These are phyloP conservation scores for Chanos chanos DNA, from an alignment of 2,797 vertebrate genomes.

Conservation along the genomic window DNA sequence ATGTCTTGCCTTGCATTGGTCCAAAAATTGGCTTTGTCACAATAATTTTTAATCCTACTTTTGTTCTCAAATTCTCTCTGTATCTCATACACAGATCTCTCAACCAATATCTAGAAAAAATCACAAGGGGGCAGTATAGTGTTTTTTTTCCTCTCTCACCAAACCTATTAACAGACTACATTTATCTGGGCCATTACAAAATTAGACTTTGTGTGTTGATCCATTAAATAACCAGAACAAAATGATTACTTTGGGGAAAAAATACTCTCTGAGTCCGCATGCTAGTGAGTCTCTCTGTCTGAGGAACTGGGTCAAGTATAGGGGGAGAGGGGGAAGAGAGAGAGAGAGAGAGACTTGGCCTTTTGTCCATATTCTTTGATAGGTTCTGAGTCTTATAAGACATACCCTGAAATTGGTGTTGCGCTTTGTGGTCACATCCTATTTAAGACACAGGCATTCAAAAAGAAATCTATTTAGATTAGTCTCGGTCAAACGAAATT, in stretches of 20 bases:
- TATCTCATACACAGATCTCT: background rate
- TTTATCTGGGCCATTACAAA: constrained; percentile 40
- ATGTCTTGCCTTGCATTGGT: too few species aligned
- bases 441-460: background rate
- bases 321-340: constrained; percentile 48
- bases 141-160: constrained; percentile 33
- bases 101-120: constrained; percentile 2
- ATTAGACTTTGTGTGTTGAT: constrained; percentile 59
- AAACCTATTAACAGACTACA: constrained; percentile 33
- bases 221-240: constrained; percentile 45
- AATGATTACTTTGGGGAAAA: constrained; percentile 50
- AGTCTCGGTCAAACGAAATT: background rate
- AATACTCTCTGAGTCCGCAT: constrained; percentile 51
- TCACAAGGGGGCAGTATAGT: constrained; percentile 54
- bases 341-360: constrained; percentile 47
- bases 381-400: background rate
- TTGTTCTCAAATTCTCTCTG: too few species aligned
- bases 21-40: too few species aligned
- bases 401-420: background rate
- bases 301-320: constrained; percentile 53
- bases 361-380: background rate
- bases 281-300: constrained; percentile 45
- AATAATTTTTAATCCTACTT: too few species aligned
- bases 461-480: background rate
- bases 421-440: background rate